Evolutionary conservation across 2,888 invertebrate species (phyloP).

Genomic region (Metallyticus violacea): DNA sequence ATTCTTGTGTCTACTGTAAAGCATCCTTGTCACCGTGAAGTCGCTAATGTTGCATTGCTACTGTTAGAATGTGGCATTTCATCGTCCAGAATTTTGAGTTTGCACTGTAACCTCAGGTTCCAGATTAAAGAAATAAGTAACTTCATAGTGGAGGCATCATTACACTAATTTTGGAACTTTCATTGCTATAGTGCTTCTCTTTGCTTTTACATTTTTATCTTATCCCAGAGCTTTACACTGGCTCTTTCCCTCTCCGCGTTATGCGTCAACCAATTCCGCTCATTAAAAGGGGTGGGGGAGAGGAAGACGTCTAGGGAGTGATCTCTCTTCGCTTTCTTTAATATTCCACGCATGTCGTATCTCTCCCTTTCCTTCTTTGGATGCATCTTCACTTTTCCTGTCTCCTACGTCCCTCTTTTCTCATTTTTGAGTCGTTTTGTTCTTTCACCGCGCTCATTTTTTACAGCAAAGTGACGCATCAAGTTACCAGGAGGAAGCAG

Average conservation of each 20-base stretch:
- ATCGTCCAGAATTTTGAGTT: too few species aligned
- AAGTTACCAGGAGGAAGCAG: background rate
- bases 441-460: background rate
- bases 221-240: background rate
- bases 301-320: background rate
- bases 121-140: too few species aligned
- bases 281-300: background rate
- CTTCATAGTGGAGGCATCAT: background rate
- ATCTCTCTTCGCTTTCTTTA: background rate
- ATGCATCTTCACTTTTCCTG: background rate
- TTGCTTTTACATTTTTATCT: background rate
- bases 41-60: too few species aligned
- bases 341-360: background rate
- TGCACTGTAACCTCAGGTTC: too few species aligned
- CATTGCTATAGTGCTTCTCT: background rate
- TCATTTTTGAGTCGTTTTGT: background rate
- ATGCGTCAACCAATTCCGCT: background rate
- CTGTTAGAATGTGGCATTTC: too few species aligned
- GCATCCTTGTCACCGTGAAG: too few species aligned
- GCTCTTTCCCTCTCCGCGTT: background rate
- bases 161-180: background rate
- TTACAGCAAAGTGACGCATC: background rate
- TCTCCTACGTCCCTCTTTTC: background rate
- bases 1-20: too few species aligned
- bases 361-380: background rate